Conservation (phyloP, 2,888 invertebrate species). For the Cephus rjabovi region DNA sequence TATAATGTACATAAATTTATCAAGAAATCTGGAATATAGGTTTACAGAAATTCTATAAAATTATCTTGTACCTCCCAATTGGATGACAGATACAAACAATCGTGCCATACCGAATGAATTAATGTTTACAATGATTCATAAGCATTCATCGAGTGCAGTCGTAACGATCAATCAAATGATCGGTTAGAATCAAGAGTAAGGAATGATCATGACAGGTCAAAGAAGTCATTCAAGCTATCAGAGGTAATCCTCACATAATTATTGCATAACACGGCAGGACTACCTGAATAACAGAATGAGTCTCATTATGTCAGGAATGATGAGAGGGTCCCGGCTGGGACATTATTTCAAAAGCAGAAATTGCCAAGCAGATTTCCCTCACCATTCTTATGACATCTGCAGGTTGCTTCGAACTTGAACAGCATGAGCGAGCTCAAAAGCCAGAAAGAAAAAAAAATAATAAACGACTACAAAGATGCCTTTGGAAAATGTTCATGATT, state of each 20-base stretch:
- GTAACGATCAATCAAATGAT: not conserved
- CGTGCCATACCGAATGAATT: not conserved
- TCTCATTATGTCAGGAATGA: slow-evolving; percentile 1
- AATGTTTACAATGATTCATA: not conserved
- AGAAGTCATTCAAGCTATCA: slow-evolving; percentile 28
- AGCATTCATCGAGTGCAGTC: not conserved
- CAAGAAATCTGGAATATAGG: not conserved
- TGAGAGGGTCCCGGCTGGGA: not conserved
- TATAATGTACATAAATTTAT: not conserved
- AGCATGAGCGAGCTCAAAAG: too few relatives aligned
- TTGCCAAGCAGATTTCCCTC: not conserved
- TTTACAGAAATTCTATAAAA: not conserved
- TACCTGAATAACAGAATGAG: not conserved
- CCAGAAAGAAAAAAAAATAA: too few relatives aligned
- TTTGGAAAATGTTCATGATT: not conserved
- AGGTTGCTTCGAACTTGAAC: not conserved
- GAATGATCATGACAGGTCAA: slow-evolving; percentile 17
- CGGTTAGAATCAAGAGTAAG: not conserved
- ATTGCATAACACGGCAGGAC: slow-evolving; percentile 22
- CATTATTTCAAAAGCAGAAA: not conserved
- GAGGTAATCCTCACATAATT: slow-evolving; percentile 21
- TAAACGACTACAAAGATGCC: not conserved
- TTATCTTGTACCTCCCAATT: not conserved
- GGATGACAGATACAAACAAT: not conserved
- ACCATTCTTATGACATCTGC: not conserved